Conservation (phyloP, 1,140 invertebrate species). For the Grapholita molesta region DNA sequence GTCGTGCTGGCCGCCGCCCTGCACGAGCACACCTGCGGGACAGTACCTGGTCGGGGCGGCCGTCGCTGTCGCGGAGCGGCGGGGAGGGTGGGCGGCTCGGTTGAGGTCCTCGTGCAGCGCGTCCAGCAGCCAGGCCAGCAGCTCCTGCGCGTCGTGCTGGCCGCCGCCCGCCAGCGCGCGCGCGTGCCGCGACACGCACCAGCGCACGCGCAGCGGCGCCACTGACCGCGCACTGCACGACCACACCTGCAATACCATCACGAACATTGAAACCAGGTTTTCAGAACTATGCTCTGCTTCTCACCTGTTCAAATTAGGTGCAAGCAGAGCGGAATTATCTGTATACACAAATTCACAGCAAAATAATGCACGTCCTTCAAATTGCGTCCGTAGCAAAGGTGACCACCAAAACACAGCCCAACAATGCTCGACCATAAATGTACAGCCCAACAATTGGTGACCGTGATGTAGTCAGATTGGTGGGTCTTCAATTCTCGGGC, state of each 20-base stretch:
- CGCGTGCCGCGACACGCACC: constrained; percentile 90
- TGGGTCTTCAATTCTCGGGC: too few species aligned
- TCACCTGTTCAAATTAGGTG: too few species aligned
- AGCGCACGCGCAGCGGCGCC: constrained; percentile 90
- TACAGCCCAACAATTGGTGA: too few species aligned
- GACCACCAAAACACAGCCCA: too few species aligned
- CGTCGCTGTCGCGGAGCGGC: constrained; percentile 90
- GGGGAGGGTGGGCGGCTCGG: constrained; percentile 80
- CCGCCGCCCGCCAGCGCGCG: constrained; percentile 91
- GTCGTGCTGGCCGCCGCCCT: constrained; percentile 91
- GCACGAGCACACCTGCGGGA: constrained; percentile 84
- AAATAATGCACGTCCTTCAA: too few species aligned
- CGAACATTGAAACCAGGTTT: too few species aligned
- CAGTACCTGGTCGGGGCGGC: constrained; percentile 83
- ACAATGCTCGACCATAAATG: too few species aligned
- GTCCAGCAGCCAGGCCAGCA: constrained; percentile 92
- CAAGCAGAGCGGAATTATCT: too few species aligned
- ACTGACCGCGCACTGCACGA: constrained; percentile 88
- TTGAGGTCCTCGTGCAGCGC: constrained; percentile 95
- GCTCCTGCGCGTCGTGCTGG: constrained; percentile 93
- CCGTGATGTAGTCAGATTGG: too few species aligned
- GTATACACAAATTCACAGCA: too few species aligned
- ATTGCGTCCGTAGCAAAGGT: too few species aligned
- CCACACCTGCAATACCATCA: constrained; percentile 81
- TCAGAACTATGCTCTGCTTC: too few species aligned